phyloP scores from a whole-genome alignment of 2,113 vertebrate species.

The Ctenomys sociabilis region DNA sequence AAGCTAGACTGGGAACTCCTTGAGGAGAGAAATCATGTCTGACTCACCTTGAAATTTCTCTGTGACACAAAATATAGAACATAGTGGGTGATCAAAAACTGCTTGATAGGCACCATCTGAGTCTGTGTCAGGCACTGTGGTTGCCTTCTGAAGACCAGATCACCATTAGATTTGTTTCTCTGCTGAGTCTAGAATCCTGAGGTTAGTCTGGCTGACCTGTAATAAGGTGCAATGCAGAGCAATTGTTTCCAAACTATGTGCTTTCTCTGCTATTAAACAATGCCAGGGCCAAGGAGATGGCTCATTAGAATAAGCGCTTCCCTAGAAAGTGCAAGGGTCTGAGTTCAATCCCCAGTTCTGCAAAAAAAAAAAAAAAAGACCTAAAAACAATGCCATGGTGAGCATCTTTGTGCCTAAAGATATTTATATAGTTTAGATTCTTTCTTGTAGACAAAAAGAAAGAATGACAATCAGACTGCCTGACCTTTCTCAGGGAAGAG shows the following conservation, averaged over 20 bases:
- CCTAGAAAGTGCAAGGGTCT: too few relatives aligned
- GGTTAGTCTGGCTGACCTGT: not conserved
- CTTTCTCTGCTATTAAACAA: not conserved
- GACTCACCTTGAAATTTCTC: not conserved
- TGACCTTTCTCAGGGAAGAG: not conserved
- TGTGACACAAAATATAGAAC: not conserved
- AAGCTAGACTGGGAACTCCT: not conserved
- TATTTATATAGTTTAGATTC: conserved; percentile 11
- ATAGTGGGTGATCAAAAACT: conserved; percentile 7
- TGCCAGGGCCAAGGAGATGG: not conserved
- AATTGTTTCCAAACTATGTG: not conserved
- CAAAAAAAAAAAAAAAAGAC: too few relatives aligned
- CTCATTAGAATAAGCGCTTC: too few relatives aligned
- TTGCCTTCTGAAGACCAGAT: not conserved
- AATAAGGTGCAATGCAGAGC: not conserved
- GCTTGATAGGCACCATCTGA: not conserved
- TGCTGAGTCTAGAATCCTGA: not conserved
- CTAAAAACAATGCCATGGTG: not conserved
- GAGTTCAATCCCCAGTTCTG: too few relatives aligned
- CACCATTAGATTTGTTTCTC: not conserved
- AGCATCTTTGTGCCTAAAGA: conserved; percentile 27
- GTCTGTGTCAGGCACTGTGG: not conserved
- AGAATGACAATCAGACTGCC: not conserved
- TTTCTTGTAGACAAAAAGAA: not conserved
- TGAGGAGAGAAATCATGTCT: not conserved